These are phyloP conservation scores for Antheraea mylitta DNA, from an alignment of 1,140 invertebrate genomes.

Conservation along the genomic window DNA sequence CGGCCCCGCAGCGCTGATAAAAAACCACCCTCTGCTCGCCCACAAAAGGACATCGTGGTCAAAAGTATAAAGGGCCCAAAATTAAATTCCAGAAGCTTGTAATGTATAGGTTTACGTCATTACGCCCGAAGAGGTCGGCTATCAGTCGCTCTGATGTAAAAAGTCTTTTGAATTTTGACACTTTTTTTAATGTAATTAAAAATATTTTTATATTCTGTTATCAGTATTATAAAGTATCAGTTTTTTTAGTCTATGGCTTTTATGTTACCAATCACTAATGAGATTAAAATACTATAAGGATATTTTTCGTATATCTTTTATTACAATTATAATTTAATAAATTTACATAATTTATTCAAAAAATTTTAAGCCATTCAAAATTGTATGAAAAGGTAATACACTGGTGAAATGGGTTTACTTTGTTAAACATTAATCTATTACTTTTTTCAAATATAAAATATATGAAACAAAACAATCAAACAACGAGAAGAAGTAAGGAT, in stretches of 20 bases:
- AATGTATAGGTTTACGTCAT: slow-evolving; percentile 72
- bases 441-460: too few species aligned
- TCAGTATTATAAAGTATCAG: background rate
- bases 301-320: too few species aligned
- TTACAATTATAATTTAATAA: too few species aligned
- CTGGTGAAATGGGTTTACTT: too few species aligned
- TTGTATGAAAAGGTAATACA: too few species aligned
- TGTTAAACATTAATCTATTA: too few species aligned
- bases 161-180: background rate
- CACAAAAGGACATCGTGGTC: slow-evolving; percentile 38
- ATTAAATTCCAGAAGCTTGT: slow-evolving; percentile 60
- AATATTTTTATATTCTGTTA: background rate
- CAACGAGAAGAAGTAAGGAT: too few species aligned
- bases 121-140: slow-evolving; percentile 25
- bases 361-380: too few species aligned
- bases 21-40: slow-evolving; percentile 30
- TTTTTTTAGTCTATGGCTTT: background rate
- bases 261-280: background rate
- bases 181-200: slow-evolving; percentile 2
- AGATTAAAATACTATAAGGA: too few species aligned
- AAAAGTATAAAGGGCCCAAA: slow-evolving; percentile 65
- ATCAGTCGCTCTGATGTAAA: background rate
- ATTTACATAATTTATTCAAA: too few species aligned
- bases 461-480: too few species aligned
- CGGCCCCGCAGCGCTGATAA: slow-evolving; percentile 26